A percentile compares a stretch with the other conserved stretches of the same genome.
These are phyloP conservation scores for Melanostigma gelatinosum DNA, from an alignment of 2,113 vertebrate genomes.

Conservation along the genomic window DNA sequence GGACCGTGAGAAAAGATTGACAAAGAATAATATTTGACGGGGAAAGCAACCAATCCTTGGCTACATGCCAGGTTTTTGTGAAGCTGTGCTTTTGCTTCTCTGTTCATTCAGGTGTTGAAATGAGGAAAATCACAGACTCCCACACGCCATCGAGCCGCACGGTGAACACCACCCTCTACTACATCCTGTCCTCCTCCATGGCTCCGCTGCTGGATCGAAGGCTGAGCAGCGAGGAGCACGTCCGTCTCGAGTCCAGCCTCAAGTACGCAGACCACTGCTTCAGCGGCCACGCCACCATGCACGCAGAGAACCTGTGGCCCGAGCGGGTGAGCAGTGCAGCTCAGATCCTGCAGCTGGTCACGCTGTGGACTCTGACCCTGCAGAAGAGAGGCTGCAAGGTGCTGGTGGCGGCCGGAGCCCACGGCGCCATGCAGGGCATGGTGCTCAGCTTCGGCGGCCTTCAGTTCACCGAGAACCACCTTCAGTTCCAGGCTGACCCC, in stretches of 20 bases:
- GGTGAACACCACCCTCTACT: slow-evolving; percentile 96
- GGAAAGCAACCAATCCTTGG: not conserved
- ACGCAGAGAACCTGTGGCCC: slow-evolving; percentile 95
- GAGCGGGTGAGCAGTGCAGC: slow-evolving; percentile 81
- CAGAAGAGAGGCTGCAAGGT: slow-evolving; percentile 95
- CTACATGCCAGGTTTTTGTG: not conserved
- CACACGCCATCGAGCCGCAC: slow-evolving; percentile 93
- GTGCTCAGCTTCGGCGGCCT: slow-evolving; percentile 97
- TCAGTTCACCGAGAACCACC: slow-evolving; percentile 98
- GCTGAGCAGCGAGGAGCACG: slow-evolving; percentile 83
- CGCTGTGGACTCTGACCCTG: slow-evolving; percentile 93
- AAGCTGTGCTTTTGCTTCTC: slow-evolving; percentile 11
- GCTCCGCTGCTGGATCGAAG: slow-evolving; percentile 88
- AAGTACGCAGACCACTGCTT: slow-evolving; percentile 98
- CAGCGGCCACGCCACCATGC: slow-evolving; percentile 97
- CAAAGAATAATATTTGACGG: not conserved
- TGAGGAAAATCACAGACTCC: slow-evolving; percentile 92
- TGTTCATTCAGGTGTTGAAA: slow-evolving; percentile 88
- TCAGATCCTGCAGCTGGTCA: slow-evolving; percentile 93
- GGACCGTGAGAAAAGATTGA: not conserved
- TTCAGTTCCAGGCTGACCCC: slow-evolving; percentile 97
- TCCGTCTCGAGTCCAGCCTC: slow-evolving; percentile 88
- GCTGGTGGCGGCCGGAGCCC: slow-evolving; percentile 89
- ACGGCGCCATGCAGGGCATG: slow-evolving; percentile 95
- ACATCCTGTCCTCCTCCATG: slow-evolving; percentile 87